Evolutionary conservation across 2,888 invertebrate genomes (phyloP), one percentile per base, ranked within the genome.

Genomic region (Vesta saturnalis): DNA sequence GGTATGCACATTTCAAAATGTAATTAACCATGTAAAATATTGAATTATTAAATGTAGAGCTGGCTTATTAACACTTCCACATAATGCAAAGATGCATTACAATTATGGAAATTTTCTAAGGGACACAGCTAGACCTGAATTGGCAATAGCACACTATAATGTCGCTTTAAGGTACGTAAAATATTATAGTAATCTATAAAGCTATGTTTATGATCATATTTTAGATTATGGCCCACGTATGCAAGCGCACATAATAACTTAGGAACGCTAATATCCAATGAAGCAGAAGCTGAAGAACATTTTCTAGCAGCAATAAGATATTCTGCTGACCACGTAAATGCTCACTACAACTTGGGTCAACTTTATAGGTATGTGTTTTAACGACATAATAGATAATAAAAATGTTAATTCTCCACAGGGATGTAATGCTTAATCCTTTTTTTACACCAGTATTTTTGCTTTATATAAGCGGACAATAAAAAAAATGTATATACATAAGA

Each of bases 81-180:
- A 93, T 84, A 96, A 95, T 82, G 94, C 95, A 64, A 95, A 95
- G 85, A 90, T 94, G 85, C 94, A 95, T 85, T 95, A 94, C 86
- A 95, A 95, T 86, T 94, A 92, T 80, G 95, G 92, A 54, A 95
- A 95, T 86, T 92, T 92, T 82, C 87, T 94, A 75, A 89, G 93
- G 81, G 94, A 95, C 82, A 87, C 89, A 52, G 91, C 91, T 46
- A 88, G 91, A 77, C 89, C 89, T 67, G 91, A 91, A 74, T 86
- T 88, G 71, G 94, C 95, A 18, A 89, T 91, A 74, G 85, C 88
- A 75, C 94, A 94, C 85, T 95, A 95, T 85, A 89, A 89, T 77
- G 89, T 90, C 81, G 93, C 95, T 21, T 85, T 95, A 58, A 90
- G 89, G 95, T 94, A 83, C 87, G 89, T 85, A n/a, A 23, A 12